These are phyloP conservation scores for Callyntrura sp. DNA, from an alignment of 2,888 invertebrate species.

Conservation along the genomic window DNA sequence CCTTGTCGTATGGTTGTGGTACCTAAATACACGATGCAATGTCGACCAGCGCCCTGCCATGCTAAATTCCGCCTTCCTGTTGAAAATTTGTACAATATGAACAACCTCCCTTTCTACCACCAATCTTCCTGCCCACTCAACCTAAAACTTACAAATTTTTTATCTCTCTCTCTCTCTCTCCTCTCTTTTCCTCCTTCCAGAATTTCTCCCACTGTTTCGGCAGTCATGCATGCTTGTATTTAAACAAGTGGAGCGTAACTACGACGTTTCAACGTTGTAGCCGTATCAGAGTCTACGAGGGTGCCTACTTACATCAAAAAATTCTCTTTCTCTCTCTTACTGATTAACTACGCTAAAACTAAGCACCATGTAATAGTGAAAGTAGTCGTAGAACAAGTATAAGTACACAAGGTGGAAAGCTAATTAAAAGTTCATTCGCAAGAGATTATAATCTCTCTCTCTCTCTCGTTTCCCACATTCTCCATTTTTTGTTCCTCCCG, in stretches of 20 bases:
- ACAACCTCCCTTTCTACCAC: background rate
- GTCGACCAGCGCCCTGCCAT: too few species aligned
- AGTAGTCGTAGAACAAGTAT: too few species aligned
- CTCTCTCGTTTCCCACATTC: too few species aligned
- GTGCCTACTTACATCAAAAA: background rate
- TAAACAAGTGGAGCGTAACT: constrained; percentile 24
- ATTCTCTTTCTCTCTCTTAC: background rate
- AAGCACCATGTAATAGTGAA: constrained; percentile 36
- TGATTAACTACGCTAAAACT: constrained; percentile 16
- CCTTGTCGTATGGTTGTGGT: too few species aligned
- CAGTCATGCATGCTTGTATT: constrained; percentile 31
- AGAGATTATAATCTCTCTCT: constrained; percentile 54
- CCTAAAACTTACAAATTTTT: background rate
- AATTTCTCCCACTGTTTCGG: too few species aligned
- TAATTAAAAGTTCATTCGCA: constrained; percentile 75
- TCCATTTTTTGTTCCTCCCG: too few species aligned
- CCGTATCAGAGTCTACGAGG: background rate
- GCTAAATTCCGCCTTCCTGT: too few species aligned
- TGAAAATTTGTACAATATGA: too few species aligned
- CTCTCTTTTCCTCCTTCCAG: background rate
- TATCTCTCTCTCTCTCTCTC: background rate
- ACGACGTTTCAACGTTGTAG: too few species aligned
- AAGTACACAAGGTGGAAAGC: constrained; percentile 72
- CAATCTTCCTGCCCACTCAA: background rate
- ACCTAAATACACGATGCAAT: too few species aligned